These are phyloP conservation scores for Drosophila quinaria DNA, from an alignment of 2,888 invertebrate species.

Conservation along the genomic window DNA sequence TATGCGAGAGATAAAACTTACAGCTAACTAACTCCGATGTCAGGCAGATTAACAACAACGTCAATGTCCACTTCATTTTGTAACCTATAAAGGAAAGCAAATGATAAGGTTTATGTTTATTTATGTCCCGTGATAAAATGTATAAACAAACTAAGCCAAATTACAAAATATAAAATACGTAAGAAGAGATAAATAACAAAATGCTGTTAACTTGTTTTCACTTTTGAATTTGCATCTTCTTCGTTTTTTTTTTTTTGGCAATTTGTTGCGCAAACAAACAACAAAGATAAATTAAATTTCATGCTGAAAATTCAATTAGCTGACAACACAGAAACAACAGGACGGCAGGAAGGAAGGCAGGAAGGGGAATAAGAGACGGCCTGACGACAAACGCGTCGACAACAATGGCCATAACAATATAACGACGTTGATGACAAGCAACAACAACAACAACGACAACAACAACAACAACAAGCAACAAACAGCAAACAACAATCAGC, in stretches of 20 bases:
- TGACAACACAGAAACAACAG: conserved; percentile 70
- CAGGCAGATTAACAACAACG: conserved; percentile 55
- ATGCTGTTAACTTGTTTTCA: conserved; percentile 53
- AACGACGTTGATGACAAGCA: conserved; percentile 76
- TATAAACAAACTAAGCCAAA: conserved; percentile 53
- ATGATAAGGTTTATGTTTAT: conserved; percentile 34
- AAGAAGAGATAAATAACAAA: conserved; percentile 33
- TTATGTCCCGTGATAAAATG: conserved; percentile 29
- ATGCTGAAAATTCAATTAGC: conserved; percentile 82
- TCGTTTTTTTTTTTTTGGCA: conserved; percentile 36
- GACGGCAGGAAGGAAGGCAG: conserved; percentile 25
- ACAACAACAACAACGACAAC: conserved; percentile 22
- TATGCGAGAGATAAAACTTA: conserved; percentile 27
- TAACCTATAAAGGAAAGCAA: conserved; percentile 44
- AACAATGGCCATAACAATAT: conserved; percentile 78
- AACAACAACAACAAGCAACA: conserved; percentile 19
- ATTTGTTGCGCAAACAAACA: conserved; percentile 75
- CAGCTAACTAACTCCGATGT: conserved; percentile 48
- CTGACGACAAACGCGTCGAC: conserved; percentile 45
- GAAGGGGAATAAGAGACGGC: conserved; percentile 30
- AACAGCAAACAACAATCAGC: conserved; percentile 26
- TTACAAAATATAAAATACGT: conserved; percentile 24
- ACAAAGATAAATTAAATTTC: conserved; percentile 81
- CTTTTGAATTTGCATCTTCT: conserved; percentile 46
- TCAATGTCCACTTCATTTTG: conserved; percentile 57